Base-by-base conservation (phyloP, 2,113 vertebrate genomes). In the Clarias macrocephalus region DNA sequence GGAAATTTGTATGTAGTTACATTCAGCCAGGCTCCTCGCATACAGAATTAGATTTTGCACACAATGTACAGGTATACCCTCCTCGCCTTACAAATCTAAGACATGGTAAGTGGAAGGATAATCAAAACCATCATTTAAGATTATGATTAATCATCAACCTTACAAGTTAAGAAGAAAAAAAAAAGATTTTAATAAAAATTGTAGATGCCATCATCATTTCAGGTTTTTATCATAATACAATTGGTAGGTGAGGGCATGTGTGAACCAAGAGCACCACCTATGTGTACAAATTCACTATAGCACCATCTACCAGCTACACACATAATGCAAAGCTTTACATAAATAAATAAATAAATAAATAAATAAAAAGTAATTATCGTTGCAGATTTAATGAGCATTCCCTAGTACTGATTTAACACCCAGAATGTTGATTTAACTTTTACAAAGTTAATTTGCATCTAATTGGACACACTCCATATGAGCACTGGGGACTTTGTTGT, bases 201-300 rank as follows among this genome's bases (percentile, higher is more conserved):
- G 23, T 18, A 28, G 52, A 56, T 57, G 48, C 33, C 33, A 2
- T 18, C 21, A 56, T n/a, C n/a, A 80, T 30, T 80, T 80, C 16
- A 80, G n/a, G 4, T 59, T 3, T 19, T 30, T 18, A 80, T n/a
- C 16, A 30, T 9, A 56, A 21, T 28, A 33, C 28, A 0, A 57
- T 54, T 28, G 52, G 5, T 56, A 3, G 52, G 18, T 80, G 52
- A n/a, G 5, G 48, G 25, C 54, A 18, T 57, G 76, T 80, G 76
- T 80, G 76, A 89, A 23, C 79, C 83, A 88, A 89, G 70, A 83
- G 83, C 87, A 42, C 89, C 89, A 88, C 73, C 89, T 89, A 80
- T 28, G 16, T 59, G 80, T 28, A 73, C 19, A 79, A 80, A 23
- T 66, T 6, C 19, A 60, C 21, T 60, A 73, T 18, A 79, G 12